Conservation (phyloP, 2,113 vertebrate genomes). For the Mustelus asterias region DNA sequence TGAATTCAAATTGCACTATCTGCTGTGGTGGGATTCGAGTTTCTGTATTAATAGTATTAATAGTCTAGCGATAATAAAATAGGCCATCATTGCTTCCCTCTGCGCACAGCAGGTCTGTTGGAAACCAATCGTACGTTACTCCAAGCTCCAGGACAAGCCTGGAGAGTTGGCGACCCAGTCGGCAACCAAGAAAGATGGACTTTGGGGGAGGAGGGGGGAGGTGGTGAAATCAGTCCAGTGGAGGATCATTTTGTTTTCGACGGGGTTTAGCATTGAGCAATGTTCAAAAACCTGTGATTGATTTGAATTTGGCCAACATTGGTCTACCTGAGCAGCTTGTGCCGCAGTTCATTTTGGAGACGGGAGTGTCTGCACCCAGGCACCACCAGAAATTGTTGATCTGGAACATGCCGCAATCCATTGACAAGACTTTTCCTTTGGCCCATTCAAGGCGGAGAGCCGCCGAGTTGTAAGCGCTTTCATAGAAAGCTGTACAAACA, state of each 20-base stretch:
- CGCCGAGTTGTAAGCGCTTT: background rate
- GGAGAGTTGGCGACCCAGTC: too few species aligned
- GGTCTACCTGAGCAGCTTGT: background rate
- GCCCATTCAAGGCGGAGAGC: background rate
- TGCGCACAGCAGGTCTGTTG: too few species aligned
- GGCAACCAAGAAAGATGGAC: too few species aligned
- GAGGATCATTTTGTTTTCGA: background rate
- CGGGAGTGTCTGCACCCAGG: background rate
- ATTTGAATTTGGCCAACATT: background rate
- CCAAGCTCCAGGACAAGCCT: background rate
- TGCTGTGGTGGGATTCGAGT: too few species aligned
- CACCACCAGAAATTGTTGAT: slow-evolving; percentile 27
- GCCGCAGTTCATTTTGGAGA: background rate
- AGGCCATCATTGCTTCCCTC: too few species aligned
- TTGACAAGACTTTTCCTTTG: background rate
- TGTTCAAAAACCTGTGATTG: background rate
- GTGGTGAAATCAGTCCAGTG: background rate
- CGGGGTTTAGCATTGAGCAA: background rate
- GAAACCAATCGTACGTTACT: background rate
- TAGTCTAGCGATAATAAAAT: too few species aligned
- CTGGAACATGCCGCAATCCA: background rate
- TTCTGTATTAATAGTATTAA: too few species aligned
- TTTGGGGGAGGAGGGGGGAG: too few species aligned
- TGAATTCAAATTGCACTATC: too few species aligned
- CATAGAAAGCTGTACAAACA: background rate